Percentiles rank a stretch among this genome's conserved stretches.
phyloP scores from a whole-genome alignment of 2,113 vertebrate species.

The Urocolius indicus region DNA sequence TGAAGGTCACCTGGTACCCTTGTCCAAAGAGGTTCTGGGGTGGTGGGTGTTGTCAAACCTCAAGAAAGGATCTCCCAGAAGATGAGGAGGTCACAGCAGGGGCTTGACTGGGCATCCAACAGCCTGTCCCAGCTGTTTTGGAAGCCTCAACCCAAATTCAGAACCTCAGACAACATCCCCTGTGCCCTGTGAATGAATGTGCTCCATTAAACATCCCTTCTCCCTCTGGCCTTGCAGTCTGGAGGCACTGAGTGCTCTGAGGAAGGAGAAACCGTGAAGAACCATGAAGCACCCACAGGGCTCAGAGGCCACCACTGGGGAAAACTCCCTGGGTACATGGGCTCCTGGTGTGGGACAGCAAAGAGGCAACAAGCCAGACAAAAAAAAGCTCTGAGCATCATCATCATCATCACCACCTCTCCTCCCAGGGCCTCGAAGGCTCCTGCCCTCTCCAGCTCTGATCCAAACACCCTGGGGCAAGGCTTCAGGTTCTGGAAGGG shows the following conservation, averaged over 20 bases:
- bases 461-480: not conserved
- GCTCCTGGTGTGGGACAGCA: not conserved
- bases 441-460: not conserved
- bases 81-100: not conserved
- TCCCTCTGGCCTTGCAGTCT: not conserved
- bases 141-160: not conserved
- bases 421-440: not conserved
- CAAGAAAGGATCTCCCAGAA: fast-evolving
- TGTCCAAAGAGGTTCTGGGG: not conserved
- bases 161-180: not conserved
- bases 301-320: not conserved
- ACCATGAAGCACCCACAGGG: not conserved
- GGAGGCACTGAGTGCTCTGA: fast-evolving
- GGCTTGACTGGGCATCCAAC: not conserved
- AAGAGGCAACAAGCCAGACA: not conserved
- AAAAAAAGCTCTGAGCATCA: not conserved
- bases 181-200: fast-evolving
- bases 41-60: not conserved
- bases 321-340: not conserved
- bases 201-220: not conserved
- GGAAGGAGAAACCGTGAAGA: not conserved
- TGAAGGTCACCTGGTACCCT: not conserved
- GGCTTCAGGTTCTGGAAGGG: not conserved
- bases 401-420: too few relatives aligned
- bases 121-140: fast-evolving